A percentile compares a stretch with the other conserved stretches of the same genome.
Conservation (phyloP, 2,797 vertebrate species). For the Avahi laniger region DNA sequence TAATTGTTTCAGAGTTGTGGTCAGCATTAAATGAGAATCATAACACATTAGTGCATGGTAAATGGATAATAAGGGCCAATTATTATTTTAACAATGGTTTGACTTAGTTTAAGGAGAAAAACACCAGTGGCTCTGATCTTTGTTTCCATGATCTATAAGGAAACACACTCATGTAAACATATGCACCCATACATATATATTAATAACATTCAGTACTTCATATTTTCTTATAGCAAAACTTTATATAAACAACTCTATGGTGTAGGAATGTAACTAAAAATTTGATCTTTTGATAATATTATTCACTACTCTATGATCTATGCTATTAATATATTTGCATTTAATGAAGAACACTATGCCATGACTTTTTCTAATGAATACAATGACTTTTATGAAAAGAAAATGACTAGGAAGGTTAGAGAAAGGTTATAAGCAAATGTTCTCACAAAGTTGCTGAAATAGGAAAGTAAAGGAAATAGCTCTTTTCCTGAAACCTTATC, state of each 20-base stretch:
- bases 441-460: slow-evolving; percentile 48
- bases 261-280: background rate
- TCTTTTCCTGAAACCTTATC: slow-evolving; percentile 35
- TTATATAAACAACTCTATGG: background rate
- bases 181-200: too few relatives aligned
- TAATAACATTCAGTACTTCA: background rate
- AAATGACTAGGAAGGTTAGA: slow-evolving; percentile 39
- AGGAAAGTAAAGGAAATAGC: slow-evolving; percentile 44
- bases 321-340: background rate
- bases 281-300: background rate
- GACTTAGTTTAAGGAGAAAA: background rate
- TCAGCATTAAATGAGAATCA: slow-evolving; percentile 10
- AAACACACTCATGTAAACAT: background rate
- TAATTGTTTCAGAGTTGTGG: background rate
- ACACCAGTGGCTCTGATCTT: background rate
- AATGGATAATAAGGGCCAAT: background rate
- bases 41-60: background rate
- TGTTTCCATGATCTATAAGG: background rate
- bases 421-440: slow-evolving; percentile 40
- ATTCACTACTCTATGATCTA: background rate
- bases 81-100: slow-evolving; percentile 29
- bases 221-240: slow-evolving; percentile 12
- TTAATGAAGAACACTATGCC: background rate
- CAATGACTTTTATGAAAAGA: slow-evolving; percentile 49
- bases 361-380: slow-evolving; percentile 49